Conservation (phyloP, 2,888 invertebrate species). For the Agapostemon virescens region DNA sequence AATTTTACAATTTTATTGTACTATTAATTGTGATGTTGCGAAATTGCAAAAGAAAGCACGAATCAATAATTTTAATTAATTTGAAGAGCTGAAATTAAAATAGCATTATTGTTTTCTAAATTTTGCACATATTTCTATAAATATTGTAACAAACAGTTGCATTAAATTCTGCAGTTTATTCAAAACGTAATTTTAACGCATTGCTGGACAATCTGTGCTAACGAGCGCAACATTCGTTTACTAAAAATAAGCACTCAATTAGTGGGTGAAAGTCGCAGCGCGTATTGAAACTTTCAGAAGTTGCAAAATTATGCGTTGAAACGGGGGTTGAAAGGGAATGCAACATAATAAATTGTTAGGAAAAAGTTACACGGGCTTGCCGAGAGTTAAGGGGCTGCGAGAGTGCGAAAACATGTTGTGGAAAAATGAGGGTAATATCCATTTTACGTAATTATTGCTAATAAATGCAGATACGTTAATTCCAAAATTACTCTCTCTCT, state of each 20-base stretch:
- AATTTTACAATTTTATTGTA: too few species aligned
- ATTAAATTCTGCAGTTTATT: too few species aligned
- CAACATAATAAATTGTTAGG: conserved; percentile 29
- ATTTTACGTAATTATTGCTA: conserved; percentile 44
- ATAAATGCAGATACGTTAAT: conserved; percentile 38
- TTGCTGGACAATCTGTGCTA: neutral
- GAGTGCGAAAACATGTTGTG: conserved; percentile 50
- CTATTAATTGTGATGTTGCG: too few species aligned
- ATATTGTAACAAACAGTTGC: too few species aligned
- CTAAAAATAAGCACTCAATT: neutral
- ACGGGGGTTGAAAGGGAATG: neutral
- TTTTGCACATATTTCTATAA: neutral
- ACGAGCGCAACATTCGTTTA: neutral
- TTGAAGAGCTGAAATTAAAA: too few species aligned
- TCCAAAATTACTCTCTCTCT: neutral
- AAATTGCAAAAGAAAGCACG: too few species aligned
- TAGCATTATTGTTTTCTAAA: neutral
- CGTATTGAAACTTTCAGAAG: neutral
- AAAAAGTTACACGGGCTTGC: conserved; percentile 22
- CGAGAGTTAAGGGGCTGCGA: conserved; percentile 39
- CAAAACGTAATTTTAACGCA: neutral
- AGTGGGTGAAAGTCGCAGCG: neutral
- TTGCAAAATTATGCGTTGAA: conserved; percentile 14
- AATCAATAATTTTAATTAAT: too few species aligned
- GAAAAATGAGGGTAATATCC: conserved; percentile 37